A percentile compares a stretch with the other conserved stretches of the same genome.
Evolutionary conservation across 92 coral and sea anemone genomes (phyloP).

Genomic region (Ricordea florida): DNA sequence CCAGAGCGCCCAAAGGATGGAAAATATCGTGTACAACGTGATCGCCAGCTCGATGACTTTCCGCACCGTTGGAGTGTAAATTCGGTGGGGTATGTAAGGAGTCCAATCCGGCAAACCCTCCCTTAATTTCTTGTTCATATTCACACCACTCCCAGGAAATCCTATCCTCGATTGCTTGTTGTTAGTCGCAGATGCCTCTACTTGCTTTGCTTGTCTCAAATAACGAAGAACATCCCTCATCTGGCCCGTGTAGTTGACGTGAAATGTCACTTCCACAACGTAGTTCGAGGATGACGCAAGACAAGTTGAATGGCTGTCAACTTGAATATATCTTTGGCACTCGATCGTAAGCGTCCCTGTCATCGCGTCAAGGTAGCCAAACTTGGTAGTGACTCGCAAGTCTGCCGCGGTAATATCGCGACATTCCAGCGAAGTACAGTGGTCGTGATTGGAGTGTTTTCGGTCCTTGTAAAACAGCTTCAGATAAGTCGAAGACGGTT

Average conservation of each 20-base stretch:
- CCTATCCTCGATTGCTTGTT: neutral
- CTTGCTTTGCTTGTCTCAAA: conserved; percentile 70
- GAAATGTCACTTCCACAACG: conserved; percentile 79
- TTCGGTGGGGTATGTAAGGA: conserved; percentile 71
- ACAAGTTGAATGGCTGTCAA: conserved; percentile 17
- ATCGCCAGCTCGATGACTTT: conserved; percentile 66
- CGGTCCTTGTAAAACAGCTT: conserved; percentile 65
- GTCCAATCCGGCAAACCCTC: conserved; percentile 98
- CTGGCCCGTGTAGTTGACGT: conserved; percentile 92
- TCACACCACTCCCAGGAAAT: neutral
- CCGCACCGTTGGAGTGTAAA: conserved; percentile 82
- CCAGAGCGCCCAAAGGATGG: conserved; percentile 98
- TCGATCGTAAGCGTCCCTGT: conserved; percentile 82
- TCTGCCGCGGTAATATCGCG: conserved; percentile 85
- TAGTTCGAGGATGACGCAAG: conserved; percentile 19
- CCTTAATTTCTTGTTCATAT: conserved; percentile 42
- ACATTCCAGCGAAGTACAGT: conserved; percentile 63
- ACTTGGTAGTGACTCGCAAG: conserved; percentile 84
- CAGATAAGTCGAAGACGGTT: conserved; percentile 55
- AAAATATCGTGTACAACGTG: conserved; percentile 79
- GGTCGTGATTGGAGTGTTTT: conserved; percentile 71
- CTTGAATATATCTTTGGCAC: conserved; percentile 56
- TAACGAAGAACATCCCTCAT: conserved; percentile 87
- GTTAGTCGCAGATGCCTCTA: conserved; percentile 4
- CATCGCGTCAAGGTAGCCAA: conserved; percentile 93